Conservation (phyloP, 2,888 invertebrate genomes). For the Macrophya alboannulata region DNA sequence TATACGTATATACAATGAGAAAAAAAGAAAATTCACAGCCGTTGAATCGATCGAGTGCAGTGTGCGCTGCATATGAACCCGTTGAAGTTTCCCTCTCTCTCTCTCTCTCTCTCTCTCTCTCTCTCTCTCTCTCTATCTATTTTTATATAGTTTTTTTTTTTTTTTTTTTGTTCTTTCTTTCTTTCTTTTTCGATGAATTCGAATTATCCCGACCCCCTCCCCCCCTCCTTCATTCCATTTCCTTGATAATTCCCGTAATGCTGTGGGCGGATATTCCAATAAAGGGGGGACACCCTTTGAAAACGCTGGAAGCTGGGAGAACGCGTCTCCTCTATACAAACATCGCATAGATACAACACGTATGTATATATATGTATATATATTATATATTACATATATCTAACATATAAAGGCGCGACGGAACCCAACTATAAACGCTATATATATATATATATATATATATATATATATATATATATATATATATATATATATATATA, state of each 20-base stretch:
- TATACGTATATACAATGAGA: background rate
- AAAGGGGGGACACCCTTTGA: constrained; percentile 73
- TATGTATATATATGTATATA: background rate
- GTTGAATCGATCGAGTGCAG: constrained; percentile 8
- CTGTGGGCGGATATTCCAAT: constrained; percentile 80
- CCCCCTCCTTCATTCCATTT: constrained; percentile 74
- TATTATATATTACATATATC: background rate
- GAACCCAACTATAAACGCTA: too few relatives aligned
- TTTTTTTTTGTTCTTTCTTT: background rate
- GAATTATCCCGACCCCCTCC: constrained; percentile 64
- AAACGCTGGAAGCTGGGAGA: constrained; percentile 54
- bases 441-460: background rate
- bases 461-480: background rate
- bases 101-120: background rate
- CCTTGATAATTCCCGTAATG: constrained; percentile 79
- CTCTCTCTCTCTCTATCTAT: background rate
- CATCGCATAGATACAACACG: background rate
- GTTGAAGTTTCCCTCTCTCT: background rate
- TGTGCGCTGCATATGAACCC: background rate
- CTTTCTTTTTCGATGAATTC: constrained; percentile 65
- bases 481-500: background rate
- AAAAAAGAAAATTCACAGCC: background rate
- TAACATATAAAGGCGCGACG: too few relatives aligned
- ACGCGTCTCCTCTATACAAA: constrained; percentile 1
- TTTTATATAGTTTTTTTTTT: background rate